Conservation (phyloP, 2,888 invertebrate species). For the Drosophila robusta region DNA sequence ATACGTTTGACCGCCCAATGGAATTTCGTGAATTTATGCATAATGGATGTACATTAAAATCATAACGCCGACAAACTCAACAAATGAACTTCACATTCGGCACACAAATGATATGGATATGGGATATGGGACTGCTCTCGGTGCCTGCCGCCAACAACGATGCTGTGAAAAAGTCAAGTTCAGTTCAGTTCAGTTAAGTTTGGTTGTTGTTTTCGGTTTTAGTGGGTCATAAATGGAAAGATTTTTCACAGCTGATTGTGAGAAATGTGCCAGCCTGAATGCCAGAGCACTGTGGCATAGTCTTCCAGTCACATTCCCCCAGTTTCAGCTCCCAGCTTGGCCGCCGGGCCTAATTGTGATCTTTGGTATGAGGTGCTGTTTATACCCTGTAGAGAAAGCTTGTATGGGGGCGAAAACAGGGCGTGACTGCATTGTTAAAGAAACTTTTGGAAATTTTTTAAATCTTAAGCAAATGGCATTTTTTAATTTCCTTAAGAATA, state of each 20-base stretch:
- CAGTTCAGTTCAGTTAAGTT: constrained; percentile 23
- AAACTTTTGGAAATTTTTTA: not conserved
- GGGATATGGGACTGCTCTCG: constrained; percentile 6
- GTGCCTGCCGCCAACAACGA: constrained; percentile 11
- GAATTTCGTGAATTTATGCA: constrained; percentile 82
- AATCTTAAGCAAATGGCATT: too few species aligned
- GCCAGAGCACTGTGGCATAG: constrained; percentile 56
- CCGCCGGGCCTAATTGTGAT: constrained; percentile 41
- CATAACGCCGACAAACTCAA: constrained; percentile 66
- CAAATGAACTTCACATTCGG: constrained; percentile 37
- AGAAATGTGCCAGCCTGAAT: constrained; percentile 71
- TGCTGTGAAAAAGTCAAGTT: constrained; percentile 52
- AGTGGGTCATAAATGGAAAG: constrained; percentile 80
- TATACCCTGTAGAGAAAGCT: constrained; percentile 10
- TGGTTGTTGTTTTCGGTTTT: constrained; percentile 53
- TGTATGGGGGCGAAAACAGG: not conserved
- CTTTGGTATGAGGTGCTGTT: constrained; percentile 19
- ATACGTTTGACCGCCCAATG: constrained; percentile 16
- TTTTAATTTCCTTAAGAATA: too few species aligned
- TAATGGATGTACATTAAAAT: constrained; percentile 78
- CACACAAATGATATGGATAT: constrained; percentile 23
- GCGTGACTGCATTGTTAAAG: too few species aligned
- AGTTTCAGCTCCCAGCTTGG: constrained; percentile 17
- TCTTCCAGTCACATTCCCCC: constrained; percentile 5
- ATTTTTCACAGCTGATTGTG: constrained; percentile 82